These are phyloP conservation scores for Numenius phaeopus DNA, from an alignment of 2,797 vertebrate species.

Conservation along the genomic window DNA sequence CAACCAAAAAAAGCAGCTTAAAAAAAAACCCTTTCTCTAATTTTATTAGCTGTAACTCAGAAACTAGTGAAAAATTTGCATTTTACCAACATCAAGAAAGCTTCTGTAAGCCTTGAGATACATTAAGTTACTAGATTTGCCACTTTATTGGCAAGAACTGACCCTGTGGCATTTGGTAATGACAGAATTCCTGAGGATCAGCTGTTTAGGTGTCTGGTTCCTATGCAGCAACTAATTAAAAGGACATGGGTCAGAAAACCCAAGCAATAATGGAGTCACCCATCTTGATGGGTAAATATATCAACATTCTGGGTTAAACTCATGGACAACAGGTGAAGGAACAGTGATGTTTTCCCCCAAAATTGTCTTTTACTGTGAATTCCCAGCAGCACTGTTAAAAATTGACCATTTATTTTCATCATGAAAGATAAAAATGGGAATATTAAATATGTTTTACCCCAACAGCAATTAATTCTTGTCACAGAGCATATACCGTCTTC, in stretches of 20 bases:
- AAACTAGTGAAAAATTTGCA: not conserved
- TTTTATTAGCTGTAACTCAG: not conserved
- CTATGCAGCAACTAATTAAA: not conserved
- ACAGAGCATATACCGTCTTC: not conserved
- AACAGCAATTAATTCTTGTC: not conserved
- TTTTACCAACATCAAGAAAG: not conserved
- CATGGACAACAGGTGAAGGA: not conserved
- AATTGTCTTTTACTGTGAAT: not conserved
- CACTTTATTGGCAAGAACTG: not conserved
- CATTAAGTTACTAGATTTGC: not conserved
- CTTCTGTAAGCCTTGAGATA: not conserved
- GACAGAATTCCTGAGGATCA: not conserved
- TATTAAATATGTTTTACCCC: not conserved
- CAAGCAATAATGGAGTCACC: not conserved
- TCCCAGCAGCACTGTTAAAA: not conserved
- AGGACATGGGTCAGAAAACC: not conserved
- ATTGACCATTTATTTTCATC: not conserved
- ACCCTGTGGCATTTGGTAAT: not conserved
- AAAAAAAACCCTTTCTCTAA: not conserved
- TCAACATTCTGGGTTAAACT: not conserved
- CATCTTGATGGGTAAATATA: not conserved
- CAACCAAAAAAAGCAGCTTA: not conserved
- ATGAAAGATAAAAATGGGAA: not conserved
- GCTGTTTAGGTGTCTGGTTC: not conserved
- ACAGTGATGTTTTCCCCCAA: fast-evolving